Evolutionary conservation across 2,888 invertebrate genomes (phyloP).

Genomic region (Tenodera sinensis): DNA sequence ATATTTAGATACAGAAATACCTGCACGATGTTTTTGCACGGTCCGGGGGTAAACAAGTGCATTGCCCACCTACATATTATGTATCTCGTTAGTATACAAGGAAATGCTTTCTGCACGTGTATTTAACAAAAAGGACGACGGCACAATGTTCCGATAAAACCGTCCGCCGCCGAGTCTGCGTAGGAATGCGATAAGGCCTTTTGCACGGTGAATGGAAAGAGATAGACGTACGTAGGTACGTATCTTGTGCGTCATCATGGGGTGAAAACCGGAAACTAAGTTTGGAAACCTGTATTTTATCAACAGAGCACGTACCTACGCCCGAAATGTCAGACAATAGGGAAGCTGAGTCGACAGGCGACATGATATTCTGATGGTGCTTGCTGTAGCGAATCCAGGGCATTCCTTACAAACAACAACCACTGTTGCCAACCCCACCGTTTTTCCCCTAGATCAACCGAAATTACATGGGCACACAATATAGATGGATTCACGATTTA

Average conservation of each 20-base stretch:
- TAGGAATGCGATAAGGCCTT: not conserved
- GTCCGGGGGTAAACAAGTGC: too few relatives aligned
- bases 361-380: not conserved
- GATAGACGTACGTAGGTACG: too few relatives aligned
- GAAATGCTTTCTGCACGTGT: not conserved
- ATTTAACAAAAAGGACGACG: not conserved
- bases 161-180: too few relatives aligned
- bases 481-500: too few relatives aligned
- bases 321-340: not conserved
- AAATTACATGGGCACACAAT: too few relatives aligned
- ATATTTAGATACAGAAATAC: too few relatives aligned
- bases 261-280: not conserved
- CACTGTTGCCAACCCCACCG: too few relatives aligned
- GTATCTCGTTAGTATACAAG: not conserved
- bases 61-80: too few relatives aligned
- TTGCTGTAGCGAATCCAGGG: too few relatives aligned
- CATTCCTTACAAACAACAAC: too few relatives aligned
- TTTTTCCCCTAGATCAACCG: too few relatives aligned
- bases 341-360: not conserved
- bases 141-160: not conserved
- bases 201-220: not conserved
- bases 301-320: not conserved
- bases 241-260: not conserved
- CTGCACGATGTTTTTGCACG: too few relatives aligned
- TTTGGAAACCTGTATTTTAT: not conserved